Evolutionary conservation across 2,797 vertebrate species (phyloP), one percentile per base, ranked within the genome.

Genomic region (Antennarius maculatus): DNA sequence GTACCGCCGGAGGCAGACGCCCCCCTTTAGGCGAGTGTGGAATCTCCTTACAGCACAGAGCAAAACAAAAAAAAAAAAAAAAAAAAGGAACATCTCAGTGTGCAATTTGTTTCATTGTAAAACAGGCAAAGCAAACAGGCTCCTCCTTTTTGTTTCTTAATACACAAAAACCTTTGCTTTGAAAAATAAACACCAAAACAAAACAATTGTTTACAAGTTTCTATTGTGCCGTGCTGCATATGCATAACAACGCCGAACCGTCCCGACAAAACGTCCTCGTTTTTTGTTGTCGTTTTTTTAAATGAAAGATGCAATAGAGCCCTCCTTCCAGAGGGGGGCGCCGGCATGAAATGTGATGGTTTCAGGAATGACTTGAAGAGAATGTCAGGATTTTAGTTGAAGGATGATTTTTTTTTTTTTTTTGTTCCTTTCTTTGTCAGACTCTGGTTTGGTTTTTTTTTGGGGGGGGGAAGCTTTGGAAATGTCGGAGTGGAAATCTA

Each of bases 191-290:
- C 71, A 82, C 59, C 83, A 89, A 81, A 81, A 67, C 54, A 69
- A 64, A 54, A 53, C 64, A 56, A 76, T 65, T 74, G 74, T 88
- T 83, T 89, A 83, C 76, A 88, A 83, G 75, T 86, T 83, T 84
- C 81, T 76, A 82, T 90, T 91, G 83, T 90, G 88, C 80, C 82
- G 82, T 91, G 87, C 80, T 86, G 87, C 85, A 66, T 74, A 86
- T 83, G 83, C 88, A 82, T 84, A 82, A 81, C 77, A 81, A 76
- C 80, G 72, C 80, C 74, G 75, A 23, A 23, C 23, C 23, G 23
- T 23, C 23, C 65, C 28, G 83, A 80, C 54, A 72, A 83, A 84
- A 67, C 5, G 71, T 85, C 45, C 63, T 66, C 53, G 72, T 70
- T 37, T 47, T 51, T 39, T 58, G 37, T 39, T 42, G 41, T 45